phyloP scores from a whole-genome alignment of 2,888 invertebrate species.

The Cerceris rybyensis region DNA sequence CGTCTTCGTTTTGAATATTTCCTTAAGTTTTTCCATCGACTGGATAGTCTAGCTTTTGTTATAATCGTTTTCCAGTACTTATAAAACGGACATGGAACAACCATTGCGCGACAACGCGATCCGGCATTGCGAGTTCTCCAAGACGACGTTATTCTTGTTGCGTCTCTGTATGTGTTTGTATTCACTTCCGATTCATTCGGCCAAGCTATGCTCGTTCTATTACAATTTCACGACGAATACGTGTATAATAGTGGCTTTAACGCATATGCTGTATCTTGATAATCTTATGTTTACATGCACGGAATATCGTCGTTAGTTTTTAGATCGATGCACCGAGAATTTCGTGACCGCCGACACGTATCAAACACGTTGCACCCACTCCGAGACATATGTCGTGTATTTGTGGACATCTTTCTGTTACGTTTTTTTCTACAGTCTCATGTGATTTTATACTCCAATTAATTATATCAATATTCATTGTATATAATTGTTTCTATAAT shows the following conservation, averaged over 20 bases:
- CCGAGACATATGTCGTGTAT: slow-evolving; percentile 33
- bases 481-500: not conserved
- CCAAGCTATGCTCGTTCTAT: not conserved
- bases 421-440: slow-evolving; percentile 1
- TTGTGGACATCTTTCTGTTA: slow-evolving; percentile 13
- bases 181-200: not conserved
- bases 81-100: slow-evolving; percentile 35
- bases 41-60: slow-evolving; percentile 6
- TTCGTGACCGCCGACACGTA: slow-evolving; percentile 57
- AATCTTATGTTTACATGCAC: slow-evolving; percentile 9
- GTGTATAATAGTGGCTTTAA: slow-evolving; percentile 1
- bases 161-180: not conserved
- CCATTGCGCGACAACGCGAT: slow-evolving; percentile 39
- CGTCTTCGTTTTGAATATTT: not conserved
- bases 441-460: not conserved
- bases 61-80: slow-evolving; percentile 18
- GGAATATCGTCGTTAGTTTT: slow-evolving; percentile 50
- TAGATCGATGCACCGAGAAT: slow-evolving; percentile 50
- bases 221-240: slow-evolving; percentile 1
- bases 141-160: slow-evolving; percentile 16
- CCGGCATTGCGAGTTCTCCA: slow-evolving; percentile 37
- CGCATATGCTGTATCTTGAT: slow-evolving; percentile 21
- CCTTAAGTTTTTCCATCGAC: not conserved
- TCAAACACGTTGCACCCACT: slow-evolving; percentile 46
- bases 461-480: not conserved